These are phyloP conservation scores for Phoebastria nigripes DNA, from an alignment of 2,797 vertebrate genomes.

Conservation along the genomic window DNA sequence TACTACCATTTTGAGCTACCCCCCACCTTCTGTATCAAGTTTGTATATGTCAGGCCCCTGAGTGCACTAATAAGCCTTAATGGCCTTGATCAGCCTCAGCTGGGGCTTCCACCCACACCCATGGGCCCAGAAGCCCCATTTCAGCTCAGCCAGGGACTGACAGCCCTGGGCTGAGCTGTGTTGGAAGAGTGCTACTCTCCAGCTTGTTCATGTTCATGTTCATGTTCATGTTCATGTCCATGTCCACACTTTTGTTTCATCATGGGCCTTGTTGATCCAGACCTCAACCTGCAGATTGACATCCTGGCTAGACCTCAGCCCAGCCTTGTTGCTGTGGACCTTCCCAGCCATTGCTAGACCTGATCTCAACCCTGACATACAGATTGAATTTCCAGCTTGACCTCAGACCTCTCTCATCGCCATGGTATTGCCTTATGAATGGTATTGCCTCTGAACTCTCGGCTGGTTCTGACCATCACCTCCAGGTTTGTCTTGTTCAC, in stretches of 20 bases:
- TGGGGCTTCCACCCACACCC: not conserved
- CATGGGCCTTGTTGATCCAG: rapidly evolving
- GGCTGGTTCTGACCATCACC: rapidly evolving
- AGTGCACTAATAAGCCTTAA: not conserved
- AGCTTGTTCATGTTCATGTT: not conserved
- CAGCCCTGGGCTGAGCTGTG: not conserved
- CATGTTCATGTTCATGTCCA: rapidly evolving
- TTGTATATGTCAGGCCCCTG: not conserved
- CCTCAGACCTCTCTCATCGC: rapidly evolving
- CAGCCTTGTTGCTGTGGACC: not conserved
- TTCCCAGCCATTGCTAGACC: not conserved
- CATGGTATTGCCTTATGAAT: rapidly evolving
- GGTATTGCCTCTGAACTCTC: not conserved
- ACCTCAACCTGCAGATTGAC: not conserved
- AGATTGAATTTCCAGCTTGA: not conserved
- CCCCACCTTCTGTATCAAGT: not conserved
- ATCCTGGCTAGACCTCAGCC: not conserved
- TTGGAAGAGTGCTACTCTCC: rapidly evolving
- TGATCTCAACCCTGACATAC: not conserved
- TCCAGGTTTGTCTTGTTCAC: not conserved
- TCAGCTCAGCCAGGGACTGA: rapidly evolving
- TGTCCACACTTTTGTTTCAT: rapidly evolving
- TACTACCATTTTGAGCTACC: not conserved
- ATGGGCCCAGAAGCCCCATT: not conserved
- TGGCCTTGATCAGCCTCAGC: not conserved